These are phyloP conservation scores for Protosalanx chinensis DNA, from an alignment of 2,797 vertebrate species.

Conservation along the genomic window DNA sequence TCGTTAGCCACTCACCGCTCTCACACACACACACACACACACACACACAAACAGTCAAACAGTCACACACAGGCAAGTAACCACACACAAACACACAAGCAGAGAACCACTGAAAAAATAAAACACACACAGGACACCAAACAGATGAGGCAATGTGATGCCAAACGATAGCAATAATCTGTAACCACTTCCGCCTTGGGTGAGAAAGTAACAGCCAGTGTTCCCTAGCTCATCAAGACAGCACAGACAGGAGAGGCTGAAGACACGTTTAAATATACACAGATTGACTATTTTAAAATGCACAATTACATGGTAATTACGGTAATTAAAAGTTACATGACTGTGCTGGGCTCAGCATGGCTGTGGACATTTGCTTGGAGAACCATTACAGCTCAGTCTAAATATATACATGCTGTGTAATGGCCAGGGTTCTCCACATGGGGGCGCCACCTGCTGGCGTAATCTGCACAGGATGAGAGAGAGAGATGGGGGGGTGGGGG, in stretches of 20 bases:
- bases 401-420: constrained; percentile 8
- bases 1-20: constrained; percentile 66
- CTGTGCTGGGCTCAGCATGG: not conserved
- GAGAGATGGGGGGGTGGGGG: too few species aligned
- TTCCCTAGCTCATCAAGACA: not conserved
- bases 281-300: too few species aligned
- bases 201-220: not conserved
- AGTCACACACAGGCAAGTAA: not conserved
- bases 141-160: constrained; percentile 65
- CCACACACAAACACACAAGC: not conserved
- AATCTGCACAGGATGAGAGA: too few species aligned
- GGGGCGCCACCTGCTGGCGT: constrained; percentile 34
- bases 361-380: too few species aligned
- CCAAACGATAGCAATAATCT: constrained; percentile 60
- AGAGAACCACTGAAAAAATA: not conserved
- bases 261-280: too few species aligned
- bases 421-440: constrained; percentile 46
- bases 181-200: not conserved
- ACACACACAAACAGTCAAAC: not conserved
- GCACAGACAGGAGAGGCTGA: too few species aligned
- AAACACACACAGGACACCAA: constrained; percentile 9
- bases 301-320: not conserved
- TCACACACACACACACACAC: constrained; percentile 42
- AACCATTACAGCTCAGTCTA: not conserved
- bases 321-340: not conserved